Conservation (phyloP, 53 echinoderm and acorn worm genomes). For the Paracentrotus lividus region DNA sequence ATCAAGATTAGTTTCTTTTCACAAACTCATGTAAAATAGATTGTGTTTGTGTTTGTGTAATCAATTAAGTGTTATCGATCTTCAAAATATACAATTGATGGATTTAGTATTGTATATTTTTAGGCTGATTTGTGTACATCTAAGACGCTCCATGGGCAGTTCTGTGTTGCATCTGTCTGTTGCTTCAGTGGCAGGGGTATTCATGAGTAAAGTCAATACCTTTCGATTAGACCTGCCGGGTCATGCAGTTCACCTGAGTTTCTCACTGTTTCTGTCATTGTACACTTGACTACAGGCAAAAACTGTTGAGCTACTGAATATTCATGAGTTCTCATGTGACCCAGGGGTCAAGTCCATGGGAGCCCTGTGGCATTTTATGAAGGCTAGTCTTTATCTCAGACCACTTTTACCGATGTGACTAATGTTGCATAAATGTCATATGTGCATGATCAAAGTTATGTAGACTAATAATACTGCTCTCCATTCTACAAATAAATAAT, state of each 20-base stretch:
- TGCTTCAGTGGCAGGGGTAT: not conserved
- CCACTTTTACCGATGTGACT: not conserved
- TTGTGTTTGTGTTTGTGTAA: too few species aligned
- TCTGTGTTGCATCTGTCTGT: not conserved
- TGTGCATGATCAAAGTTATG: too few species aligned
- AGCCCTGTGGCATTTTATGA: slow-evolving; percentile 26
- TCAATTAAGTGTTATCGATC: too few species aligned
- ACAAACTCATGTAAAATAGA: too few species aligned
- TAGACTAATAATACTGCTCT: too few species aligned
- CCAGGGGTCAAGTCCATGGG: slow-evolving; percentile 19
- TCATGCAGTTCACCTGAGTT: not conserved
- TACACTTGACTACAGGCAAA: not conserved
- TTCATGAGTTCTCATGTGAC: slow-evolving; percentile 21
- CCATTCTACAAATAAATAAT: too few species aligned
- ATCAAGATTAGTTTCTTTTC: too few species aligned
- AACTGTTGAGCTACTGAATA: slow-evolving; percentile 17
- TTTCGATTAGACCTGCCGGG: not conserved
- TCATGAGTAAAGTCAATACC: not conserved
- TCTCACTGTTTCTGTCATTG: not conserved
- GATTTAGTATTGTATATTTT: too few species aligned
- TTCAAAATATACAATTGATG: too few species aligned
- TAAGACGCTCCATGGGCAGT: not conserved
- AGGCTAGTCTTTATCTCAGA: slow-evolving; percentile 10
- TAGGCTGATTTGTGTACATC: too few species aligned
- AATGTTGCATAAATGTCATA: too few species aligned